Conservation (phyloP, 2,888 invertebrate species). For the Eupithecia tripunctaria region DNA sequence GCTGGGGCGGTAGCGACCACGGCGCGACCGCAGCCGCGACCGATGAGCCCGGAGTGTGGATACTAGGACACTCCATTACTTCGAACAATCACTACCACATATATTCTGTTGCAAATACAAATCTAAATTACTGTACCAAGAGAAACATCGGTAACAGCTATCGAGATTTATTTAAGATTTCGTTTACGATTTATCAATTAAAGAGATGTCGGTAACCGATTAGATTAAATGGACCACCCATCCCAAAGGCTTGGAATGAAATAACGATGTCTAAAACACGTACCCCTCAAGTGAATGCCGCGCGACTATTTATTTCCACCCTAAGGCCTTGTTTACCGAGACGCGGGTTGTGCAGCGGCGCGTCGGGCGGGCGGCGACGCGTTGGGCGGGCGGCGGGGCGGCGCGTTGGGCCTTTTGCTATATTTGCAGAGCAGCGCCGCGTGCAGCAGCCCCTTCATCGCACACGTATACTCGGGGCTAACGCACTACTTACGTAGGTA, state of each 20-base stretch:
- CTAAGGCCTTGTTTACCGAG: too few species aligned
- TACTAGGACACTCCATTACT: slow-evolving; percentile 58
- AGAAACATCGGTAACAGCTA: not conserved
- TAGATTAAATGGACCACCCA: not conserved
- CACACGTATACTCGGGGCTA: too few species aligned
- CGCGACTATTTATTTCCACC: slow-evolving; percentile 1
- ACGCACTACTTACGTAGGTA: too few species aligned
- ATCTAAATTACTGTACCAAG: not conserved
- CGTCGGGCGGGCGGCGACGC: too few species aligned
- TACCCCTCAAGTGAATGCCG: not conserved
- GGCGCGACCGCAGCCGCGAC: slow-evolving; percentile 25
- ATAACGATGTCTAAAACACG: not conserved
- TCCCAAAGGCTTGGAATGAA: not conserved
- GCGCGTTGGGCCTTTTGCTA: too few species aligned
- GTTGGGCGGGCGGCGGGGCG: too few species aligned
- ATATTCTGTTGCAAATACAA: slow-evolving; percentile 35
- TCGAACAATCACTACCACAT: slow-evolving; percentile 61
- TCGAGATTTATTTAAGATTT: not conserved
- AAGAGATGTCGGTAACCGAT: not conserved
- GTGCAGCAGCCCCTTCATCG: too few species aligned
- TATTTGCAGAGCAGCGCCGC: too few species aligned
- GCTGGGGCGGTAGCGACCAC: slow-evolving; percentile 69
- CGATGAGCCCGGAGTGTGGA: slow-evolving; percentile 32
- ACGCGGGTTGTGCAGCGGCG: too few species aligned
- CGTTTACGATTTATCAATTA: not conserved